phyloP scores from a whole-genome alignment of 2,113 vertebrate genomes.

The Nansenia antarctica region DNA sequence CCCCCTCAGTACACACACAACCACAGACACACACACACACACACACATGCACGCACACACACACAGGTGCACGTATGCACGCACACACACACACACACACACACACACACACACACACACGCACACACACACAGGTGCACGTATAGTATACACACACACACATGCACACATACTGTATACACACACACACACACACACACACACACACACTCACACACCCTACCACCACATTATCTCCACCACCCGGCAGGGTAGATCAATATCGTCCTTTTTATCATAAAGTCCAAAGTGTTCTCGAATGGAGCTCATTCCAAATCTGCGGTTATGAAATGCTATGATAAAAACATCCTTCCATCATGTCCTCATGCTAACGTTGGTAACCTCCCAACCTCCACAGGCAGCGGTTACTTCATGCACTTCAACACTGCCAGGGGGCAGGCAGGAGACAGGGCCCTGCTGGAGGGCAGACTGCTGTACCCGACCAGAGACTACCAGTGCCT shows the following conservation, averaged over 20 bases:
- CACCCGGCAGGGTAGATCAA: background rate
- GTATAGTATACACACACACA: too few relatives aligned
- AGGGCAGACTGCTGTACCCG: constrained; percentile 86
- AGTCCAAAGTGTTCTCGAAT: background rate
- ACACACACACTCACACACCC: too few relatives aligned
- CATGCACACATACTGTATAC: too few relatives aligned
- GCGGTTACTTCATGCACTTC: constrained; percentile 93
- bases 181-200: background rate
- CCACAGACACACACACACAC: too few relatives aligned
- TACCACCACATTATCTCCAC: background rate
- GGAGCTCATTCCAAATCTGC: background rate
- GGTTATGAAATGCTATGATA: background rate
- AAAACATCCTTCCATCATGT: background rate
- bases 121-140: too few relatives aligned
- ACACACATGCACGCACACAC: too few relatives aligned
- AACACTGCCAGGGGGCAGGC: constrained; percentile 52
- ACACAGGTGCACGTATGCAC: too few relatives aligned
- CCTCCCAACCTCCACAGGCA: constrained; percentile 79
- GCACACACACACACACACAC: too few relatives aligned
- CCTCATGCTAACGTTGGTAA: background rate
- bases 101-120: too few relatives aligned
- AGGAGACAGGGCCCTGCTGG: constrained; percentile 73
- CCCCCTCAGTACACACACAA: background rate
- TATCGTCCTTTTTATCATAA: background rate
- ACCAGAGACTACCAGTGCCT: constrained; percentile 87